Percentiles rank a stretch among this genome's conserved stretches.
Conservation (phyloP, 1,140 invertebrate species). For the Drosophila parabipectinata region DNA sequence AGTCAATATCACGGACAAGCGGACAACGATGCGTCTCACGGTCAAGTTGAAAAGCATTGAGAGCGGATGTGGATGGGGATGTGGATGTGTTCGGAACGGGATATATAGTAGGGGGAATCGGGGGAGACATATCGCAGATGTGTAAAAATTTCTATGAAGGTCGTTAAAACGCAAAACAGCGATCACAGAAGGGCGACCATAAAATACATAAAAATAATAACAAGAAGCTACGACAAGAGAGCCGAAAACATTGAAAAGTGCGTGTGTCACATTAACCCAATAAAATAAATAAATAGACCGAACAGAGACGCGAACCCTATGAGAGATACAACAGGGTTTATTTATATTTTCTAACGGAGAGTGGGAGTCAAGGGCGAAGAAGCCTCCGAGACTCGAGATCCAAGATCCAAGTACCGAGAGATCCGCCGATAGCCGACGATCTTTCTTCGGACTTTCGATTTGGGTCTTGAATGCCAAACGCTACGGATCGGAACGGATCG, state of each 20-base stretch:
- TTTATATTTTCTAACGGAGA: conserved; percentile 27
- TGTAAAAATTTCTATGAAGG: conserved; percentile 53
- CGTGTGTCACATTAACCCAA: conserved; percentile 79
- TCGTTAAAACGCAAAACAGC: conserved; percentile 20
- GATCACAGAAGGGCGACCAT: conserved; percentile 31
- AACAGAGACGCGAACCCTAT: conserved; percentile 40
- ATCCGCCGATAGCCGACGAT: conserved; percentile 55
- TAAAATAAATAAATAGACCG: conserved; percentile 58
- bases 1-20: conserved; percentile 63
- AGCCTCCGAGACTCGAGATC: conserved; percentile 40
- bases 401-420: conserved; percentile 16
- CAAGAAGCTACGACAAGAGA: not conserved
- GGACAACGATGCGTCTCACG: conserved; percentile 63
- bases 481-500: conserved; percentile 25
- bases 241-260: conserved; percentile 20
- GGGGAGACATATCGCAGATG: conserved; percentile 29
- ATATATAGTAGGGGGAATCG: conserved; percentile 7
- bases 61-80: conserved; percentile 64
- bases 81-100: conserved; percentile 24
- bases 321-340: conserved; percentile 16
- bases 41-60: conserved; percentile 81
- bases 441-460: conserved; percentile 70
- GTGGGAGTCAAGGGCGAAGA: conserved; percentile 47
- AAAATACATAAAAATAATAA: conserved; percentile 2
- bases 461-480: conserved; percentile 66